These are phyloP conservation scores for Achlya flavicornis DNA, from an alignment of 2,888 invertebrate genomes.

Conservation along the genomic window DNA sequence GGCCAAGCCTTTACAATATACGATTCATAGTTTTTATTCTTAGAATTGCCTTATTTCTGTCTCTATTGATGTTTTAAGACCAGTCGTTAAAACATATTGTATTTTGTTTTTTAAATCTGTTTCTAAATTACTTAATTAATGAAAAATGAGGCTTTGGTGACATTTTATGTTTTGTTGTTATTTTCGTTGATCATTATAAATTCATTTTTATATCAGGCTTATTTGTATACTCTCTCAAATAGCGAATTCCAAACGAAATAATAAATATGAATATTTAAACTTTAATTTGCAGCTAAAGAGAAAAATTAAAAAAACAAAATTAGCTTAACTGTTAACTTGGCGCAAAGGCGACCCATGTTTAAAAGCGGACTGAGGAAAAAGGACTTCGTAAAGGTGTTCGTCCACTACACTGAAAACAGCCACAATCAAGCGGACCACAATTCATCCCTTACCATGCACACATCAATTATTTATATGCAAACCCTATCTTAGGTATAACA, in stretches of 20 bases:
- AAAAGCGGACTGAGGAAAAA: constrained; percentile 32
- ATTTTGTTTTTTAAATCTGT: neutral
- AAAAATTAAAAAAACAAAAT: constrained; percentile 34
- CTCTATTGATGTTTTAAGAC: neutral
- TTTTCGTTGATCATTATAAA: no score
- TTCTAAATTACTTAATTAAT: no score
- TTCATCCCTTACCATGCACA: no score
- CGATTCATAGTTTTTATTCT: neutral
- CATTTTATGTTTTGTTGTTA: no score
- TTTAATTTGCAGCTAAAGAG: constrained; percentile 41
- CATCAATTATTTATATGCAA: no score
- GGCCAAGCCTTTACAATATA: constrained; percentile 15
- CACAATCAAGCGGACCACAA: neutral
- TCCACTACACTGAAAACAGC: neutral
- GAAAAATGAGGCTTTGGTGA: no score
- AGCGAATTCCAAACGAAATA: constrained; percentile 41
- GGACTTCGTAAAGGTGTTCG: constrained; percentile 28
- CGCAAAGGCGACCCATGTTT: constrained; percentile 35
- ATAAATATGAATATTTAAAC: constrained; percentile 53
- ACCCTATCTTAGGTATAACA: no score
- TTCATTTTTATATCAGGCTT: neutral
- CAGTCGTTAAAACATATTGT: neutral
- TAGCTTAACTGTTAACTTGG: constrained; percentile 50
- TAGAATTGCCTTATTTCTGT: constrained; percentile 5
- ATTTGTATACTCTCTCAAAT: constrained; percentile 20